Percentiles rank a stretch among this genome's conserved stretches.
These are phyloP conservation scores for Drosophila kohkoa DNA, from an alignment of 1,140 invertebrate species.

Conservation along the genomic window DNA sequence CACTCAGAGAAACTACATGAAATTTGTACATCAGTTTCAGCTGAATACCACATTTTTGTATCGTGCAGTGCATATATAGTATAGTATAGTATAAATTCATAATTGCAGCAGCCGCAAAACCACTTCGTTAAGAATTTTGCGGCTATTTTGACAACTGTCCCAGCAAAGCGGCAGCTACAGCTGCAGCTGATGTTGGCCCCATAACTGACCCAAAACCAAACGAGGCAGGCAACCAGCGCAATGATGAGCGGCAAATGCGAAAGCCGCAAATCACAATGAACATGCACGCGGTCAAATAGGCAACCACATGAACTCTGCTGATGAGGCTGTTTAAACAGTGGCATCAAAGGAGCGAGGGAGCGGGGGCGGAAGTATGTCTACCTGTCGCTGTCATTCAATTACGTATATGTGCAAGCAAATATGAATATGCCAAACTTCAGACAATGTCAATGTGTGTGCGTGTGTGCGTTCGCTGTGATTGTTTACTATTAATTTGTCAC, in stretches of 20 bases:
- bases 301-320: conserved; percentile 61
- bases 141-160: conserved; percentile 60
- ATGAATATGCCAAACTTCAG: background rate
- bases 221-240: background rate
- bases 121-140: conserved; percentile 80
- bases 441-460: conserved; percentile 1
- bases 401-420: background rate
- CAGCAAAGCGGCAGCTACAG: too few relatives aligned
- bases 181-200: conserved; percentile 15
- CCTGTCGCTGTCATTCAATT: conserved; percentile 22
- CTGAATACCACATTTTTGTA: background rate
- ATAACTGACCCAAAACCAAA: conserved; percentile 13
- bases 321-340: conserved; percentile 53
- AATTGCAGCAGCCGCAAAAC: conserved; percentile 78
- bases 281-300: conserved; percentile 62
- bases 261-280: conserved; percentile 80
- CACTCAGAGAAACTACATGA: background rate
- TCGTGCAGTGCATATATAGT: background rate
- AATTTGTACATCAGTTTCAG: background rate
- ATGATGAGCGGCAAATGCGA: conserved; percentile 48
- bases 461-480: conserved; percentile 20
- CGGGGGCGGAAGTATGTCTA: background rate
- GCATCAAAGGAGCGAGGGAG: background rate
- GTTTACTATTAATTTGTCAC: conserved; percentile 52
- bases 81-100: conserved; percentile 70